Evolutionary conservation across 2,797 vertebrate species (phyloP).

Genomic region (Sorex maritimensis): DNA sequence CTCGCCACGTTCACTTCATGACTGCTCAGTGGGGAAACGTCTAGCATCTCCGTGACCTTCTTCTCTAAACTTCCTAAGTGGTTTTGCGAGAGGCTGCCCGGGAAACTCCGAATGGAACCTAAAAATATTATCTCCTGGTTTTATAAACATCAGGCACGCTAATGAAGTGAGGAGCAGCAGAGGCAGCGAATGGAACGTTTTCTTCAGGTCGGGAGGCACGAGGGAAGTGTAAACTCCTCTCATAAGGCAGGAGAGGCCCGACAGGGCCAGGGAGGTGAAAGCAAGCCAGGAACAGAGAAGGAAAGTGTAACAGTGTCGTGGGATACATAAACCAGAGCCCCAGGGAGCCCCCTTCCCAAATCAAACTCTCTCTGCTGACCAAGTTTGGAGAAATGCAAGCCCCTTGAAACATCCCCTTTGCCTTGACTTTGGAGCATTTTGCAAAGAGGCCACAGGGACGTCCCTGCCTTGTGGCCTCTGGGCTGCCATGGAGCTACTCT

Average conservation of each 20-base stretch:
- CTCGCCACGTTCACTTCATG: conserved; percentile 87
- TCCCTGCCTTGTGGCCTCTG: background rate
- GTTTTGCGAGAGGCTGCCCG: conserved; percentile 90
- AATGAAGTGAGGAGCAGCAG: conserved; percentile 90
- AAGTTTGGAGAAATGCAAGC: conserved; percentile 62
- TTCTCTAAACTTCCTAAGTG: conserved; percentile 93
- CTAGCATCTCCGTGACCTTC: conserved; percentile 90
- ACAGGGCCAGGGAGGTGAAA: conserved; percentile 53
- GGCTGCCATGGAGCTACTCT: background rate
- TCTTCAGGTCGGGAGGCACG: conserved; percentile 80
- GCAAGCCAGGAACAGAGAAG: conserved; percentile 25
- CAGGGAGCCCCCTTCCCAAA: conserved; percentile 1
- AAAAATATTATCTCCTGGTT: conserved; percentile 93
- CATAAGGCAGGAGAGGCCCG: conserved; percentile 25
- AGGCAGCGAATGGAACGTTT: conserved; percentile 57
- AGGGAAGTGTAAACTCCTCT: conserved; percentile 63
- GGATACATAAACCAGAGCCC: conserved; percentile 82
- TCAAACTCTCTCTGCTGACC: conserved; percentile 28
- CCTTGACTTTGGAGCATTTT: background rate
- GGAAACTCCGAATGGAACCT: conserved; percentile 91
- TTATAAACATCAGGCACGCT: conserved; percentile 91
- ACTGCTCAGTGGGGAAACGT: conserved; percentile 83
- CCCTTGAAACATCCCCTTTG: background rate
- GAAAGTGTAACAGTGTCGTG: conserved; percentile 69
- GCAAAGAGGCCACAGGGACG: background rate